Evolutionary conservation across 2,797 vertebrate genomes (phyloP).

Genomic region (Syndactyla subalaris): DNA sequence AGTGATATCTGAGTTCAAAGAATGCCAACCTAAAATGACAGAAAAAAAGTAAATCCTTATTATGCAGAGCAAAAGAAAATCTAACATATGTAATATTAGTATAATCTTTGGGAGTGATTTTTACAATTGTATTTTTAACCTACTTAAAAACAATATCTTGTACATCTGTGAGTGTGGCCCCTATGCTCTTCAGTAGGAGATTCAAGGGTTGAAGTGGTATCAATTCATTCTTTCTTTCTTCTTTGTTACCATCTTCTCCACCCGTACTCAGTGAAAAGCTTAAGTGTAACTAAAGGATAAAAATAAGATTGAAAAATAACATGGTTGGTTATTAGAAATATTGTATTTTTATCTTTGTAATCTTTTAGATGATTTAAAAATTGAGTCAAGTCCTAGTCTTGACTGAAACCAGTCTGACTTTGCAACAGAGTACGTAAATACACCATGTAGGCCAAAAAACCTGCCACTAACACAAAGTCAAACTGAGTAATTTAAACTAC

Average conservation of each 20-base stretch:
- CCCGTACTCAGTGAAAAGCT: constrained; percentile 93
- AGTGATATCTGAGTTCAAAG: constrained; percentile 91
- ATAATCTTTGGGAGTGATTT: neutral
- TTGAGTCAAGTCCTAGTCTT: neutral
- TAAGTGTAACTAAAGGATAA: constrained; percentile 87
- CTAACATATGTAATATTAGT: neutral
- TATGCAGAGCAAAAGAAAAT: neutral
- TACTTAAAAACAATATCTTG: constrained; percentile 98
- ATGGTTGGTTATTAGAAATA: neutral
- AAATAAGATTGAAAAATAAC: constrained; percentile 15
- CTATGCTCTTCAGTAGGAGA: constrained; percentile 94
- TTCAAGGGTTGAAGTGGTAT: constrained; percentile 90
- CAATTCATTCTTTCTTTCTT: constrained; percentile 83
- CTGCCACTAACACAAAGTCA: accelerated
- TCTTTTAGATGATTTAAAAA: neutral
- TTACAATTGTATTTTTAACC: constrained; percentile 39
- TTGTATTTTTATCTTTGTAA: neutral
- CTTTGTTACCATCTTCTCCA: constrained; percentile 87
- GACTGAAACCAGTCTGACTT: neutral
- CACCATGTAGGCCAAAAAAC: accelerated
- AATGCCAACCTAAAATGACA: constrained; percentile 85
- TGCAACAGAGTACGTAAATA: neutral
- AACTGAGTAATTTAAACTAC: neutral
- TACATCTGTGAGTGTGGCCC: constrained; percentile 94
- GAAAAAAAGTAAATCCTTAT: neutral